Evolutionary conservation across 1,140 invertebrate species (phyloP).

Genomic region (Zaprionus lachaisei): DNA sequence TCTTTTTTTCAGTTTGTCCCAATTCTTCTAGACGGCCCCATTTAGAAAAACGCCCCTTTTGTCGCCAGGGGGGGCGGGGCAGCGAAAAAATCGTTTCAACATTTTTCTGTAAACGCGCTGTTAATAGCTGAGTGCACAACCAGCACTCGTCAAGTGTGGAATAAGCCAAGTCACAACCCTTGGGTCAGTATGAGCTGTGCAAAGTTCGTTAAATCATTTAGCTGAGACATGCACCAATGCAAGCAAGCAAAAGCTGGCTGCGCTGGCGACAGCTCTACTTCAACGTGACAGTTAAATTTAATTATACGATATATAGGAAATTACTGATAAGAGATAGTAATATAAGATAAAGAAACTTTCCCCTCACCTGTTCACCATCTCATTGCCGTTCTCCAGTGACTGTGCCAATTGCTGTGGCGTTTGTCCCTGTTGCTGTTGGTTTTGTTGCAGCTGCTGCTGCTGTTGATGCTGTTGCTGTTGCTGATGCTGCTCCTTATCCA

Average conservation of each 20-base stretch:
- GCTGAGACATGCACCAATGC: constrained; percentile 13
- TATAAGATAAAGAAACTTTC: background rate
- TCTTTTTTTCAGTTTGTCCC: too few species aligned
- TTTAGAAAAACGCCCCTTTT: too few species aligned
- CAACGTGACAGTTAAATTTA: background rate
- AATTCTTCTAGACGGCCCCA: too few species aligned
- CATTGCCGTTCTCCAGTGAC: constrained; percentile 81
- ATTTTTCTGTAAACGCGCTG: too few species aligned
- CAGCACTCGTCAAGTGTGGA: background rate
- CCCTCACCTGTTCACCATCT: constrained; percentile 83
- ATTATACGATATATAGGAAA: too few species aligned
- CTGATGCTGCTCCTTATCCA: constrained; percentile 51
- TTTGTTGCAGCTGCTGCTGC: constrained; percentile 34
- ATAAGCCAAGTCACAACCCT: background rate
- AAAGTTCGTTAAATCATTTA: constrained; percentile 1
- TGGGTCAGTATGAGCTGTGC: background rate
- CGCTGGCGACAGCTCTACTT: background rate
- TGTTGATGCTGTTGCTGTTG: constrained; percentile 51
- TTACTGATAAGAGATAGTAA: background rate
- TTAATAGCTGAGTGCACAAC: background rate
- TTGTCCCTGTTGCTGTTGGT: constrained; percentile 56
- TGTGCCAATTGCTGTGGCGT: constrained; percentile 71
- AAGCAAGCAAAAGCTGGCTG: constrained; percentile 5
- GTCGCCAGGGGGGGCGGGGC: too few species aligned
- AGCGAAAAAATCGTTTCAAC: too few species aligned